Percentiles rank a stretch among this genome's conserved stretches.
Evolutionary conservation across 2,113 vertebrate species (phyloP).

Genomic region (Larimichthys polyactis): DNA sequence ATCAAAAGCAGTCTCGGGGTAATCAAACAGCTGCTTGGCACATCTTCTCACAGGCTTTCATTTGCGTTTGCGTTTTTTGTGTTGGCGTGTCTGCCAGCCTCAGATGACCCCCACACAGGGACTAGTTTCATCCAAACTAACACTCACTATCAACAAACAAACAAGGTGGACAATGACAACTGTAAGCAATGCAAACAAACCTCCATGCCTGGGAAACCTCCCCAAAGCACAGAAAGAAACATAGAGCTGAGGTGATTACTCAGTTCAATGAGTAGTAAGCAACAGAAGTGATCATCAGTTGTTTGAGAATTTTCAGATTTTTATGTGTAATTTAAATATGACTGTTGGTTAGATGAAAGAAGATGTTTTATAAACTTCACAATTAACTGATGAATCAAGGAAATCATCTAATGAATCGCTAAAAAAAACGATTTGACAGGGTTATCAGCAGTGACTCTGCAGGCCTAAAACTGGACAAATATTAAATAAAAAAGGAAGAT

Average conservation of each 20-base stretch:
- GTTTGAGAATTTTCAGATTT: background rate
- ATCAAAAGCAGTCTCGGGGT: conserved; percentile 25
- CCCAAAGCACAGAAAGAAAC: background rate
- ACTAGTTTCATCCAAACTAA: conserved; percentile 20
- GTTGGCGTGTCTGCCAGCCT: conserved; percentile 8
- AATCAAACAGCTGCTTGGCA: conserved; percentile 51
- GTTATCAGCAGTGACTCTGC: background rate
- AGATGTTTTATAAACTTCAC: background rate
- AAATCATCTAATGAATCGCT: background rate
- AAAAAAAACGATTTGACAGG: background rate
- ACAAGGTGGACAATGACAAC: conserved; percentile 46
- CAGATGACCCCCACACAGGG: background rate
- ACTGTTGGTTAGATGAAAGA: background rate
- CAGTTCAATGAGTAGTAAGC: background rate
- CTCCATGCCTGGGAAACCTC: background rate
- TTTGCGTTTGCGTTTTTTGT: conserved; percentile 1
- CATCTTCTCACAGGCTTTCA: conserved; percentile 11
- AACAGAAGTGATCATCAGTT: background rate
- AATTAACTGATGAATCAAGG: background rate
- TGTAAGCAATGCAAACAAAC: conserved; percentile 39
- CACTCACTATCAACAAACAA: conserved; percentile 54
- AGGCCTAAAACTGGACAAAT: background rate
- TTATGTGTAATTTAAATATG: background rate
- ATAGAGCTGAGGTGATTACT: no score
- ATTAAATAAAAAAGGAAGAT: background rate